phyloP scores from a whole-genome alignment of 2,113 vertebrate species.

The Thymallus thymallus region DNA sequence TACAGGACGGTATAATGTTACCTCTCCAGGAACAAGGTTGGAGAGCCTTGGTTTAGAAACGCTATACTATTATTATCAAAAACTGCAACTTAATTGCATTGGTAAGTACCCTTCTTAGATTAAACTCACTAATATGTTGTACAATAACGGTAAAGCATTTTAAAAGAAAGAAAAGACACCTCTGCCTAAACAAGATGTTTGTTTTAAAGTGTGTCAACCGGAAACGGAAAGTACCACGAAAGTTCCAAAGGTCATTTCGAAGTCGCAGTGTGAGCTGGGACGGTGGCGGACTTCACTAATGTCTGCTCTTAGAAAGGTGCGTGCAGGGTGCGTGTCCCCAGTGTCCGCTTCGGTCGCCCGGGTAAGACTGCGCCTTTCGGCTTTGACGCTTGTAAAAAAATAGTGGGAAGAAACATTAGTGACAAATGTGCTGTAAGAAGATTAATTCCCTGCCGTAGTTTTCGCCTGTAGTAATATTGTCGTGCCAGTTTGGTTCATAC shows the following conservation, averaged over 20 bases:
- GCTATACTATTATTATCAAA: no score
- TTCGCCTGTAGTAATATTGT: constrained; percentile 30
- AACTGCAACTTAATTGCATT: no score
- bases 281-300: constrained; percentile 68
- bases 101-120: no score
- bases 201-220: constrained; percentile 38
- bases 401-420: constrained; percentile 35
- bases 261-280: constrained; percentile 75
- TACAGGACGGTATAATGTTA: no score
- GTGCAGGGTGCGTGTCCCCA: constrained; percentile 80
- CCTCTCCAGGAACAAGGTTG: no score
- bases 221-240: constrained; percentile 49
- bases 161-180: no score
- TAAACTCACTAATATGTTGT: no score
- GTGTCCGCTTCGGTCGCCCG: constrained; percentile 77
- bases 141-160: no score
- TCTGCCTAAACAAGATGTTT: no score
- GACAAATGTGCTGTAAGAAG: constrained; percentile 28
- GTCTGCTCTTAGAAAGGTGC: constrained; percentile 69
- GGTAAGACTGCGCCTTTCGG: constrained; percentile 63
- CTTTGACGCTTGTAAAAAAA: constrained; percentile 39
- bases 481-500: constrained; percentile 50
- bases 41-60: no score
- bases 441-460: constrained; percentile 43
- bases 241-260: constrained; percentile 64